Evolutionary conservation across 2,888 invertebrate genomes (phyloP).

Genomic region (Aproaerema taeniolella): DNA sequence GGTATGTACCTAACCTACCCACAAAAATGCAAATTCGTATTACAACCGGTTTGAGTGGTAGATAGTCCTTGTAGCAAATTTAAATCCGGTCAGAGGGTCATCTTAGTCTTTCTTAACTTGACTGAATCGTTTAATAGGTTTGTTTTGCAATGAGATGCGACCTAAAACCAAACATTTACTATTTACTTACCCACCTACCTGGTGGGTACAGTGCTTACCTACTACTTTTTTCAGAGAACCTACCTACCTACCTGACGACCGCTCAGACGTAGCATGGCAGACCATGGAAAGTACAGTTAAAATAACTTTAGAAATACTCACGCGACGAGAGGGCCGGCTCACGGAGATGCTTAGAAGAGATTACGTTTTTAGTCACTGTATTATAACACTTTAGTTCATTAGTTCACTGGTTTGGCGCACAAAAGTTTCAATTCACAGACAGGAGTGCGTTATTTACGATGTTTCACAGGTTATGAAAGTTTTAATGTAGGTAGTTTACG

Average conservation of each 20-base stretch:
- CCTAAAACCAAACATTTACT: too few species aligned
- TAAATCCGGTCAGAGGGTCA: too few species aligned
- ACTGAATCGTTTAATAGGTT: too few species aligned
- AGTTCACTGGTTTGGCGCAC: slow-evolving; percentile 46
- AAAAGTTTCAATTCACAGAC: slow-evolving; percentile 40
- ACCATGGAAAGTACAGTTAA: slow-evolving; percentile 67
- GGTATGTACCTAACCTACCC: too few species aligned
- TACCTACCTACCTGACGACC: slow-evolving; percentile 40
- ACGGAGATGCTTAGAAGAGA: slow-evolving; percentile 41
- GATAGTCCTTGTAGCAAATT: too few species aligned
- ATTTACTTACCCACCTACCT: too few species aligned
- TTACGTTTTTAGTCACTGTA: slow-evolving; percentile 36
- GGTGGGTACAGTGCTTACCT: too few species aligned
- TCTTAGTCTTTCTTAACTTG: too few species aligned
- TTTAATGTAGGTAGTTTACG: too few species aligned
- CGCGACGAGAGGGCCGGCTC: slow-evolving; percentile 39
- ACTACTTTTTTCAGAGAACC: slow-evolving; percentile 66
- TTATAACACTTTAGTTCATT: slow-evolving; percentile 34
- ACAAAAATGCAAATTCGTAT: too few species aligned
- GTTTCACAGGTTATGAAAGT: slow-evolving; percentile 43
- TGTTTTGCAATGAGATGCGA: too few species aligned
- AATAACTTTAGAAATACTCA: slow-evolving; percentile 63
- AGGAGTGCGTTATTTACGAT: slow-evolving; percentile 31
- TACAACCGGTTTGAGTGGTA: too few species aligned
- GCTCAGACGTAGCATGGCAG: slow-evolving; percentile 36